A percentile compares a stretch with the other conserved stretches of the same genome.
Conservation (phyloP, 2,888 invertebrate genomes). For the Clepsis dumicolana region DNA sequence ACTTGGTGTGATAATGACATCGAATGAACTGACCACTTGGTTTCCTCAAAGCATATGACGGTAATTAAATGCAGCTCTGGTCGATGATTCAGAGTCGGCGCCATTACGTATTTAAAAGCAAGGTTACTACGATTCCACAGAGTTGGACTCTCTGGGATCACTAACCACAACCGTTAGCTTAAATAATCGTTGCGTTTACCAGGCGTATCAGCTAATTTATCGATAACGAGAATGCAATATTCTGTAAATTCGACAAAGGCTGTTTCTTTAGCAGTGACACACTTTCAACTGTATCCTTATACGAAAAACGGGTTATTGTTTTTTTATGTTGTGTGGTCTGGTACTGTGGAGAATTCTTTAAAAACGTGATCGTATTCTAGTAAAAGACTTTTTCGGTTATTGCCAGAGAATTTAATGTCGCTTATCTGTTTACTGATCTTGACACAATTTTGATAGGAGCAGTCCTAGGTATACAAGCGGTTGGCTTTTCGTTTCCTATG, state of each 20-base stretch:
- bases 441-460: conserved; percentile 75
- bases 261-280: conserved; percentile 33
- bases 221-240: conserved; percentile 32
- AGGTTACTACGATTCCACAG: conserved; percentile 52
- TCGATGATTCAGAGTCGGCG: conserved; percentile 54
- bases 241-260: conserved; percentile 32
- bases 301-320: conserved; percentile 32
- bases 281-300: conserved; percentile 24
- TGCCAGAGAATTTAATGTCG: conserved; percentile 42
- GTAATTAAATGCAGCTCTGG: conserved; percentile 54
- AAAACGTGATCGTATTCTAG: conserved; percentile 19
- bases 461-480: conserved; percentile 61
- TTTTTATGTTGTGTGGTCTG: conserved; percentile 20
- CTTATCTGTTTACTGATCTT: conserved; percentile 80
- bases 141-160: conserved; percentile 37
- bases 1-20: background rate
- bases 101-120: conserved; percentile 52
- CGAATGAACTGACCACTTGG: background rate
- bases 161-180: conserved; percentile 44
- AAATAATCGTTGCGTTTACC: conserved; percentile 43
- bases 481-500: conserved; percentile 23
- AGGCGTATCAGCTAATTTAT: conserved; percentile 32
- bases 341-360: conserved; percentile 25
- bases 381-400: conserved; percentile 19
- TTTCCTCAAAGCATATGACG: conserved; percentile 38